A percentile compares a stretch with the other conserved stretches of the same genome.
phyloP scores from a whole-genome alignment of 2,888 invertebrate genomes.

The Pristionchus japonicus region DNA sequence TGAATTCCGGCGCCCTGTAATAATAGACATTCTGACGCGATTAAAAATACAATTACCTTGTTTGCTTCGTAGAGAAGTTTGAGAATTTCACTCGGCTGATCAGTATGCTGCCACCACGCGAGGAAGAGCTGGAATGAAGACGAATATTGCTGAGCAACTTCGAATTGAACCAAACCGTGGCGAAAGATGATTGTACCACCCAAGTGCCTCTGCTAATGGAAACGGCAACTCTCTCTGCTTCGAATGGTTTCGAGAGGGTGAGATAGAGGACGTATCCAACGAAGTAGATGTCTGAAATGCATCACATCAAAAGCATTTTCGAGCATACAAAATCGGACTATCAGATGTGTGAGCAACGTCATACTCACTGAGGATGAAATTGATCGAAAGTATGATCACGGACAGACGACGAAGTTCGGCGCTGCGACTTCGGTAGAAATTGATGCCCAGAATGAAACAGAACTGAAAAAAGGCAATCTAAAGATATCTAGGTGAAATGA shows the following conservation, averaged over 20 bases:
- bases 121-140: not conserved
- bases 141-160: not conserved
- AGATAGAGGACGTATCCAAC: not conserved
- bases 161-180: not conserved
- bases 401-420: not conserved
- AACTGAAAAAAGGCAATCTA: not conserved
- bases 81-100: not conserved
- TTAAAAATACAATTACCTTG: not conserved
- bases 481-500: not conserved
- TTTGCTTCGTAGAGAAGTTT: slow-evolving; percentile 7
- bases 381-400: not conserved
- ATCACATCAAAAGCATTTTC: too few relatives aligned
- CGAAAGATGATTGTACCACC: not conserved
- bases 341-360: too few relatives aligned
- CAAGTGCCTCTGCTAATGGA: not conserved
- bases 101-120: slow-evolving; percentile 19
- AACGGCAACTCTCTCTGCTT: not conserved
- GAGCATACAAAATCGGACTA: too few relatives aligned
- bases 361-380: not conserved
- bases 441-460: slow-evolving; percentile 19
- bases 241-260: not conserved
- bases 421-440: slow-evolving; percentile 8
- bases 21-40: not conserved
- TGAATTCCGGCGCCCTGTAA: slow-evolving; percentile 27
- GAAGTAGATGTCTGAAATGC: not conserved